phyloP scores from a whole-genome alignment of 2,113 vertebrate genomes.

The Ammospiza caudacuta region DNA sequence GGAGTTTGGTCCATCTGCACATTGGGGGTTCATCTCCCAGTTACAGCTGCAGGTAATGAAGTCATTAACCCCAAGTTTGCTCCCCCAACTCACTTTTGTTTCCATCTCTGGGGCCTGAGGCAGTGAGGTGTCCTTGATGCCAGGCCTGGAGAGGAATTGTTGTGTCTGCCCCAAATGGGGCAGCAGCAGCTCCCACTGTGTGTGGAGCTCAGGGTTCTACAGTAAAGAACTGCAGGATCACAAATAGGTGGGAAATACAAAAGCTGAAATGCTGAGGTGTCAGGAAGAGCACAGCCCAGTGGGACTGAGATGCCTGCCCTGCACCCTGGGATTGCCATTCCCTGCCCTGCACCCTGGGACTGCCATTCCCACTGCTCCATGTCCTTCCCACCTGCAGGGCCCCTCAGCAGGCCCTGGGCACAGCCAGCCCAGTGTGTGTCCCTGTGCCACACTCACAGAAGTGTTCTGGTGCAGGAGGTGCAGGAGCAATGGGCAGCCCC shows the following conservation, averaged over 20 bases:
- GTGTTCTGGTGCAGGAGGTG: too few species aligned
- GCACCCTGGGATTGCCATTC: accelerated
- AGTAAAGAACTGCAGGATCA: neutral
- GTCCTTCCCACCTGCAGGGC: neutral
- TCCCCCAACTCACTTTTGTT: neutral
- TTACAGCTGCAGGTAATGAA: neutral
- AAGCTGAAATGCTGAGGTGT: neutral
- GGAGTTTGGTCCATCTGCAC: neutral
- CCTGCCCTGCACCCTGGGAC: accelerated
- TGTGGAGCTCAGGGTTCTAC: neutral
- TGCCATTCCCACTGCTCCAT: neutral
- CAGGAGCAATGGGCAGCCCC: too few species aligned
- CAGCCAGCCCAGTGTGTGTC: too few species aligned
- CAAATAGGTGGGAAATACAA: too few species aligned
- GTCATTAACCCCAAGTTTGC: neutral
- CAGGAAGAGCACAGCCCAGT: neutral
- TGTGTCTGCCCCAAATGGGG: neutral
- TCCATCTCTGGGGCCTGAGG: neutral
- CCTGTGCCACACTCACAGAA: too few species aligned
- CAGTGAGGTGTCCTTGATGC: neutral
- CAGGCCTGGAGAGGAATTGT: neutral
- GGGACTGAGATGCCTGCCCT: neutral
- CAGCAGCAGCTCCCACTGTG: accelerated
- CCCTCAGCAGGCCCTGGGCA: too few species aligned
- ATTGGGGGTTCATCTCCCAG: neutral